phyloP scores from a whole-genome alignment of 2,113 vertebrate genomes.

The Oncorhynchus masou region DNA sequence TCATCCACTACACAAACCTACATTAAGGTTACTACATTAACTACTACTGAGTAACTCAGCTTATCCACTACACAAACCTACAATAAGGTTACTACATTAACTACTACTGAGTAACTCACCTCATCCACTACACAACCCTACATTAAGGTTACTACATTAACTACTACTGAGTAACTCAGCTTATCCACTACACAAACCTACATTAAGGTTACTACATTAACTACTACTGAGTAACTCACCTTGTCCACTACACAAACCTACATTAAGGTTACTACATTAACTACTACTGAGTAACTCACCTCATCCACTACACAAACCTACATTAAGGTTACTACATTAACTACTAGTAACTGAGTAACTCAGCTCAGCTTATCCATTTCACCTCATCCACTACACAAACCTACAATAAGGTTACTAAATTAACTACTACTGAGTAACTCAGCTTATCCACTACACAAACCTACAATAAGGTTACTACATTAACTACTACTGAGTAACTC shows the following conservation, averaged over 20 bases:
- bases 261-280: neutral
- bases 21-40: neutral
- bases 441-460: neutral
- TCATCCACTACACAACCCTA: neutral
- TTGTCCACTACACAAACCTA: neutral
- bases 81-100: neutral
- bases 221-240: neutral
- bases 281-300: neutral
- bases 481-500: neutral
- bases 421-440: neutral
- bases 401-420: neutral
- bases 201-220: neutral
- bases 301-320: neutral
- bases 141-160: neutral
- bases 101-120: neutral
- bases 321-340: neutral
- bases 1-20: neutral
- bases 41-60: neutral
- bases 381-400: neutral
- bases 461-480: neutral
- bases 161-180: no score
- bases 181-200: neutral
- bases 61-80: neutral
- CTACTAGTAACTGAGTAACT: neutral
- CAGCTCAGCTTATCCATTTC: no score